A percentile compares a stretch with the other conserved stretches of the same genome.
Conservation (phyloP, 2,888 invertebrate species). For the Cephus pygmeus region DNA sequence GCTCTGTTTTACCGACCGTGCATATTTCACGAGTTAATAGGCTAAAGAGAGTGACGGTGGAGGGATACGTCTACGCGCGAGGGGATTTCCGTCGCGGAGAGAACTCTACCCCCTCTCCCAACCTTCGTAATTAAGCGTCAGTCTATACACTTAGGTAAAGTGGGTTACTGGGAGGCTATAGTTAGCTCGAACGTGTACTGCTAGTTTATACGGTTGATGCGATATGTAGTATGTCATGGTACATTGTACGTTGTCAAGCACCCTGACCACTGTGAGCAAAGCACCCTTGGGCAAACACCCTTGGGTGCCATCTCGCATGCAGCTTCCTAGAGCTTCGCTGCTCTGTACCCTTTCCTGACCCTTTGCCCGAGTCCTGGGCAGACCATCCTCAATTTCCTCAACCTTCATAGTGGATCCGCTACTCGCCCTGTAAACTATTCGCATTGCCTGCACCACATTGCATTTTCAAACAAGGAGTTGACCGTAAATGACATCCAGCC, state of each 20-base stretch:
- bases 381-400: neutral
- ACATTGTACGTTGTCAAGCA: neutral
- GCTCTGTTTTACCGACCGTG: neutral
- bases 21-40: neutral
- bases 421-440: neutral
- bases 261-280: neutral
- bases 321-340: neutral
- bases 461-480: neutral
- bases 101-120: conserved; percentile 32
- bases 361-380: neutral
- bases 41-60: neutral
- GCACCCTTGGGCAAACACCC: neutral
- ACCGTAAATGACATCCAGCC: neutral
- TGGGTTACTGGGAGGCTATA: conserved; percentile 38
- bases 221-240: neutral
- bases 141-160: conserved; percentile 48
- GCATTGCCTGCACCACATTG: neutral
- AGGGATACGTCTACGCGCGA: conserved; percentile 11
- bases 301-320: neutral
- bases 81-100: conserved; percentile 24
- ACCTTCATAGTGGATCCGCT: neutral
- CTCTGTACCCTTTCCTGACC: neutral
- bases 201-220: neutral
- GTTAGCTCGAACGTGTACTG: neutral
- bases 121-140: conserved; percentile 50